Conservation (phyloP, 1,140 invertebrate genomes). For the Episyrphus balteatus region DNA sequence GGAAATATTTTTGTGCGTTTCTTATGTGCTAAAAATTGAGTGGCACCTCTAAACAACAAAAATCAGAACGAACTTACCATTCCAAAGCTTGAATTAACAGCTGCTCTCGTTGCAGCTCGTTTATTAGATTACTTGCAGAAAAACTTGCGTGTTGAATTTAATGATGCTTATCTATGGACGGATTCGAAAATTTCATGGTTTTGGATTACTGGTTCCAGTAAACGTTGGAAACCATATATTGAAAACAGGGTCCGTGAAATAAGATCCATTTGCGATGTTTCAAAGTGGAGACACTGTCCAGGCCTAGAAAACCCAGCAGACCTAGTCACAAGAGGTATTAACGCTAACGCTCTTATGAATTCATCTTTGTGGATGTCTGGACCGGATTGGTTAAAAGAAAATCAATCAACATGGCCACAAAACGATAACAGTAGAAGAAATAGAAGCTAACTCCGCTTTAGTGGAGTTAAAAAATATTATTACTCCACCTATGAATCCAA, state of each 20-base stretch:
- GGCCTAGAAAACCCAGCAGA: slow-evolving; percentile 16
- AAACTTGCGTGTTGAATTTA: neutral
- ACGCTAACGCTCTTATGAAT: neutral
- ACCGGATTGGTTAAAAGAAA: neutral
- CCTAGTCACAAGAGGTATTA: too few relatives aligned
- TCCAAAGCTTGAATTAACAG: slow-evolving; percentile 27
- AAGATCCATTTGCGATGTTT: slow-evolving; percentile 4
- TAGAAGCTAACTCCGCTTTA: neutral
- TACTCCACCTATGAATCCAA: neutral
- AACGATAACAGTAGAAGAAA: neutral
- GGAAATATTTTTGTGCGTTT: slow-evolving; percentile 10
- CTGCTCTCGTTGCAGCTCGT: slow-evolving; percentile 16
- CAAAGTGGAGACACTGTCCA: slow-evolving; percentile 16
- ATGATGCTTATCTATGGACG: neutral
- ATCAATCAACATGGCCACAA: neutral
- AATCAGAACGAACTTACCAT: slow-evolving; percentile 16
- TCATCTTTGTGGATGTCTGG: neutral
- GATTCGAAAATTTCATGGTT: slow-evolving; percentile 1
- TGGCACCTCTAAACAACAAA: slow-evolving; percentile 27
- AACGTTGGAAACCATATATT: slow-evolving; percentile 14
- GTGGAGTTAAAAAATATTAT: neutral
- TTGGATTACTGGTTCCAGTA: neutral
- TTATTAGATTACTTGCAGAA: slow-evolving; percentile 1
- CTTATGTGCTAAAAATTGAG: slow-evolving; percentile 27
- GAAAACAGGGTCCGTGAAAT: slow-evolving; percentile 16